Percentiles rank a stretch among this genome's conserved stretches.
These are phyloP conservation scores for Papilio protenor DNA, from an alignment of 2,888 invertebrate species.

Conservation along the genomic window DNA sequence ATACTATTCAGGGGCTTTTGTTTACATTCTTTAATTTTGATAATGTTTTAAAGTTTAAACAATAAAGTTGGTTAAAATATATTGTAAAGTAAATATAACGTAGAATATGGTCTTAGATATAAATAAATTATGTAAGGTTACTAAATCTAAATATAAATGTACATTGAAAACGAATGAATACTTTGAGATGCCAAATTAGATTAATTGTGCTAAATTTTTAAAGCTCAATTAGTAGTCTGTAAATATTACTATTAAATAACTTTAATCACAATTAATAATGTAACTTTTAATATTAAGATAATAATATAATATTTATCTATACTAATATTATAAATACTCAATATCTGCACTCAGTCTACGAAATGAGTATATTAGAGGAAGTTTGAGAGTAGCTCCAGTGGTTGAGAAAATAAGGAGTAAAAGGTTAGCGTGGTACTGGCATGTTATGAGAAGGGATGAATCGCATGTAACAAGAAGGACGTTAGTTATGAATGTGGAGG, in stretches of 20 bases:
- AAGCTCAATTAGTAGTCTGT: constrained; percentile 21
- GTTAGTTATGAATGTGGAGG: no score
- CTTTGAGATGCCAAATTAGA: constrained; percentile 34
- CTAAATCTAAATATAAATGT: no score
- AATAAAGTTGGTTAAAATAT: neutral
- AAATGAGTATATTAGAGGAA: no score
- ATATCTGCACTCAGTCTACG: neutral
- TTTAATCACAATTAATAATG: constrained; percentile 9
- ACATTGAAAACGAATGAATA: neutral
- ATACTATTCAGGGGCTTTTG: no score
- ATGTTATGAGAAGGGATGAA: no score
- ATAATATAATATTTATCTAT: no score
- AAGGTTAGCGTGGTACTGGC: no score
- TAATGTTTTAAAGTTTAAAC: neutral
- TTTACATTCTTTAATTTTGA: neutral
- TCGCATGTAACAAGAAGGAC: no score
- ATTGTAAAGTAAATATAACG: neutral
- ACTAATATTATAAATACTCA: neutral
- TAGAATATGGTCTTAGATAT: neutral
- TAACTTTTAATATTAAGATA: neutral
- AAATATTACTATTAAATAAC: constrained; percentile 29
- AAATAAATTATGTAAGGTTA: neutral
- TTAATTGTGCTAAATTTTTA: constrained; percentile 29
- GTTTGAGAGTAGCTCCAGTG: no score
- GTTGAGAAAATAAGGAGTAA: no score